Conservation (phyloP, 2,113 vertebrate genomes). For the Mus spicilegus region DNA sequence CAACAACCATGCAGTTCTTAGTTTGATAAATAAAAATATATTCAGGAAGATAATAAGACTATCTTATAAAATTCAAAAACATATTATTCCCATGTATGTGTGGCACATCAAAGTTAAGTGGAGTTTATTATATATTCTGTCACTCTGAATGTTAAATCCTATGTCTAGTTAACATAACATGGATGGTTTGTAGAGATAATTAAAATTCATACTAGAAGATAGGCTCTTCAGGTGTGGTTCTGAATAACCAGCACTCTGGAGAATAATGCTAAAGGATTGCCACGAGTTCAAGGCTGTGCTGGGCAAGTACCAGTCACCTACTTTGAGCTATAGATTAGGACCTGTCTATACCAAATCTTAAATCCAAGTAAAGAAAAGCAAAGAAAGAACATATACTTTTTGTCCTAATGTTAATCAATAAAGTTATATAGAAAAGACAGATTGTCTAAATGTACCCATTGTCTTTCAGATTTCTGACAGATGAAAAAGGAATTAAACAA, state of each 20-base stretch:
- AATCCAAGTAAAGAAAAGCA: not conserved
- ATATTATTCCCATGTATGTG: not conserved
- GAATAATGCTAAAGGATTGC: not conserved
- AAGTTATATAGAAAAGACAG: not conserved
- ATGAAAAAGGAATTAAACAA: not conserved
- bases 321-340: not conserved
- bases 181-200: slow-evolving; percentile 25
- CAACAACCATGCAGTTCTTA: not conserved
- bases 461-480: not conserved
- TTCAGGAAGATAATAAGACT: slow-evolving; percentile 24
- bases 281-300: not conserved
- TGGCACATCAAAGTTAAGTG: not conserved
- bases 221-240: not conserved
- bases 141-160: not conserved
- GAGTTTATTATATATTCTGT: slow-evolving; percentile 9
- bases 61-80: slow-evolving; percentile 13
- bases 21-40: slow-evolving; percentile 34
- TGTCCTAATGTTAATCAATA: not conserved
- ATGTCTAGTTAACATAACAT: not conserved
- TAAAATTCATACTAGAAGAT: not conserved
- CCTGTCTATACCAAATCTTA: not conserved
- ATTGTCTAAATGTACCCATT: not conserved
- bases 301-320: not conserved
- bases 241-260: not conserved
- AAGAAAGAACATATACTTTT: not conserved